phyloP scores from a whole-genome alignment of 2,797 vertebrate species.

The Gymnoscopelus microlampas region DNA sequence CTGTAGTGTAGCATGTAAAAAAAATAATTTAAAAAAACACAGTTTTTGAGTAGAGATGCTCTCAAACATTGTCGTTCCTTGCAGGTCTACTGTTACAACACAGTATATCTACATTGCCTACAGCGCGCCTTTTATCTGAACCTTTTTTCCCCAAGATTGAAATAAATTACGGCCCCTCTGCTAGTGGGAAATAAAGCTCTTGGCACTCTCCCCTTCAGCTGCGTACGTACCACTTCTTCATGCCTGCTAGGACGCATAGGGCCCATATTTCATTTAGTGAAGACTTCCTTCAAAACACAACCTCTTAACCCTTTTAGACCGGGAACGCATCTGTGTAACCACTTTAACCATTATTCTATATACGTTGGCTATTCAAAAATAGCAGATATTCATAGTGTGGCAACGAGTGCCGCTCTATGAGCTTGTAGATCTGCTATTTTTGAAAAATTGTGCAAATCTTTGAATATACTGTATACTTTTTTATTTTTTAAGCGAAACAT shows the following conservation, averaged over 20 bases:
- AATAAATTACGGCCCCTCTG: slow-evolving; percentile 38
- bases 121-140: slow-evolving; percentile 31
- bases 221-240: slow-evolving; percentile 62
- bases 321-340: no score
- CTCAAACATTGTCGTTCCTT: not conserved
- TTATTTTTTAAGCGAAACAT: no score
- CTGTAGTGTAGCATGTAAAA: not conserved
- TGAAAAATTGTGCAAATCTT: no score
- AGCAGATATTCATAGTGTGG: no score
- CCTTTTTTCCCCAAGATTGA: slow-evolving; percentile 16
- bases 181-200: slow-evolving; percentile 29
- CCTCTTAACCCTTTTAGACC: no score
- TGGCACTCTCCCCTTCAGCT: slow-evolving; percentile 69
- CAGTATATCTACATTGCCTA: slow-evolving; percentile 10
- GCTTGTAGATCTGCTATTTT: no score
- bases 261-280: slow-evolving; percentile 90
- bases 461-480: no score
- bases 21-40: not conserved
- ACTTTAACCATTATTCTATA: no score
- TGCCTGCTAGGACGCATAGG: slow-evolving; percentile 58
- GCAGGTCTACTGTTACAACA: not conserved
- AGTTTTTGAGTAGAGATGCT: not conserved
- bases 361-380: no score
- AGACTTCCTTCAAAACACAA: slow-evolving; percentile 92
- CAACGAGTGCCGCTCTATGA: no score